A percentile compares a stretch with the other conserved stretches of the same genome.
Evolutionary conservation across 2,113 vertebrate species (phyloP).

Genomic region (rat (Rattus norvegicus)): DNA sequence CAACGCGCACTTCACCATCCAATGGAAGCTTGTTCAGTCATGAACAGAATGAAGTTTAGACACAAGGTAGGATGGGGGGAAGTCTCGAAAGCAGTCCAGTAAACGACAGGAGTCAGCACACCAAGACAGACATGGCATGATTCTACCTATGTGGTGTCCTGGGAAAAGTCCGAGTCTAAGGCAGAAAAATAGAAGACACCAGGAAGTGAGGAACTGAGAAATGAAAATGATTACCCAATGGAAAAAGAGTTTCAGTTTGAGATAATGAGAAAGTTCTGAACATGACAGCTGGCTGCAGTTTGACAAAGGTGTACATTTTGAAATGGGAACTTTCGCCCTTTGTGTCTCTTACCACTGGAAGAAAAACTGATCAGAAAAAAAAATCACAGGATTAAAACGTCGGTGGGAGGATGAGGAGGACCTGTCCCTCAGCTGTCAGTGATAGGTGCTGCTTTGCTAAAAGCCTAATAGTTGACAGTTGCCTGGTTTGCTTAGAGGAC

Average conservation of each 20-base stretch:
- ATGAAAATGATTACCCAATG: neutral
- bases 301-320: neutral
- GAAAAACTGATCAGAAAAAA: neutral
- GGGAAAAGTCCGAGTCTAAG: neutral
- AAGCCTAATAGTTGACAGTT: neutral
- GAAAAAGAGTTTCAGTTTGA: neutral
- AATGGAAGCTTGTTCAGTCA: neutral
- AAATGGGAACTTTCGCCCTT: neutral
- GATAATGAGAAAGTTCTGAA: neutral
- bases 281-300: neutral
- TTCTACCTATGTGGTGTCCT: neutral
- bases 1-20: neutral
- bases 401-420: neutral
- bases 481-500: neutral
- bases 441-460: neutral
- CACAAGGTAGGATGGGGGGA: neutral
- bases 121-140: neutral
- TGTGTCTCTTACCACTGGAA: neutral
- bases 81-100: neutral
- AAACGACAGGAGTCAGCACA: neutral
- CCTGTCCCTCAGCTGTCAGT: neutral
- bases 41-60: neutral
- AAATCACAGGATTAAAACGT: neutral
- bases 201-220: neutral
- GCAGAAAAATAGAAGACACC: neutral